Percentiles rank a stretch among this genome's conserved stretches.
These are phyloP conservation scores for Stomatorhinus ivindoensis DNA, from an alignment of 2,113 vertebrate species.

Conservation along the genomic window DNA sequence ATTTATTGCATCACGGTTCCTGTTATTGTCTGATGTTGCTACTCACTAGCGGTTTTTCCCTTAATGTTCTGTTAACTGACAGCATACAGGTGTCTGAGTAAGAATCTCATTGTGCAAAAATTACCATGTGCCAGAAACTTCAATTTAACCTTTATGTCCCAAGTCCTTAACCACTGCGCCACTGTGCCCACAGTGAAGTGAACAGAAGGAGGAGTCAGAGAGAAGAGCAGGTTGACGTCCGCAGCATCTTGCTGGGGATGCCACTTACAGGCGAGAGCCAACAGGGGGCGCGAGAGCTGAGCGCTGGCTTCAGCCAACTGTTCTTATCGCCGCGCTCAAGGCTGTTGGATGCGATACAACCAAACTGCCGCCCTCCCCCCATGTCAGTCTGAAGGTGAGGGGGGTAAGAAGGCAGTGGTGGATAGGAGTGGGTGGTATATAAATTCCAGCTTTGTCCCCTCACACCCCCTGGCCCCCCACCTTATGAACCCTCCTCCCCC, in stretches of 20 bases:
- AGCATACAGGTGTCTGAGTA: neutral
- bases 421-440: constrained; percentile 7
- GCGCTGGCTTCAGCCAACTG: neutral
- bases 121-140: neutral
- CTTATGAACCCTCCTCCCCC: neutral
- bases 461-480: neutral
- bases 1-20: neutral
- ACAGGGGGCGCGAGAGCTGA: neutral
- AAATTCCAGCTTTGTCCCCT: constrained; percentile 17
- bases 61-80: neutral
- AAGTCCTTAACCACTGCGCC: neutral
- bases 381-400: constrained; percentile 5
- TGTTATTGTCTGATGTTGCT: neutral
- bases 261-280: neutral
- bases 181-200: neutral
- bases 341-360: neutral
- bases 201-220: neutral
- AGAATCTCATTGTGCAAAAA: neutral
- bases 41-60: neutral
- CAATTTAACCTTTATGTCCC: neutral
- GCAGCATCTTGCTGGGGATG: neutral
- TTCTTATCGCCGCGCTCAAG: neutral
- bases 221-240: neutral
- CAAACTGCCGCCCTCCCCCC: neutral
- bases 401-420: neutral